Evolutionary conservation across 2,113 vertebrate species (phyloP).

Genomic region (Probosciger aterrimus): DNA sequence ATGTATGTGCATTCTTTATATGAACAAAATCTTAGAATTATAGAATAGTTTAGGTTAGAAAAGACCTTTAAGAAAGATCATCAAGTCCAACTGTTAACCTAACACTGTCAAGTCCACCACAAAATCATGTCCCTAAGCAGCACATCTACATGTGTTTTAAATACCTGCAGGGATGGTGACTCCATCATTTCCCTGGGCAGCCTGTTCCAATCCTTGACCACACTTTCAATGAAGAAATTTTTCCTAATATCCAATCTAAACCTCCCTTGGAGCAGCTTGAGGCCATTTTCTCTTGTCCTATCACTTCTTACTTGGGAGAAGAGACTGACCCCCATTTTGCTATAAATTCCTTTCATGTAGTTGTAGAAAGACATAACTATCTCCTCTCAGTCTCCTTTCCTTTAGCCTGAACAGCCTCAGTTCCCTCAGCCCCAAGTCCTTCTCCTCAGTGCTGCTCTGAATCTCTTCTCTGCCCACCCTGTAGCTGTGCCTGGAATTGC

Average conservation of each 20-base stretch:
- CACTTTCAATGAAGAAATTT: background rate
- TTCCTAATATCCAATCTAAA: background rate
- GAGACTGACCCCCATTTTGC: fast-evolving
- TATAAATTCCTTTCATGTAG: background rate
- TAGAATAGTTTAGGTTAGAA: background rate
- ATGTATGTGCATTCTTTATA: background rate
- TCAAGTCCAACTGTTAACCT: background rate
- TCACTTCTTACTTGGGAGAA: background rate
- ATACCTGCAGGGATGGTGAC: background rate
- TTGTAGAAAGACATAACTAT: fast-evolving
- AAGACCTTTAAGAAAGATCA: background rate
- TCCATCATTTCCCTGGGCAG: background rate
- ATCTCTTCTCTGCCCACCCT: background rate
- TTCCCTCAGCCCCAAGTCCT: background rate
- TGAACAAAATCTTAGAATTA: background rate
- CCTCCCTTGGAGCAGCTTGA: background rate
- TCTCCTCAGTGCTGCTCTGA: background rate
- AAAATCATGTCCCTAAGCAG: background rate
- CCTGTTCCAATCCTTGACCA: background rate
- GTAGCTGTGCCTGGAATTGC: background rate
- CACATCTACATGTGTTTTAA: background rate
- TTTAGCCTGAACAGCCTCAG: background rate
- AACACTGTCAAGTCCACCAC: background rate
- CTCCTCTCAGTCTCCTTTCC: background rate
- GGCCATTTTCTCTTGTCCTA: fast-evolving